These are phyloP conservation scores for Alectoris magna DNA, from an alignment of 2,797 vertebrate species.

Conservation along the genomic window DNA sequence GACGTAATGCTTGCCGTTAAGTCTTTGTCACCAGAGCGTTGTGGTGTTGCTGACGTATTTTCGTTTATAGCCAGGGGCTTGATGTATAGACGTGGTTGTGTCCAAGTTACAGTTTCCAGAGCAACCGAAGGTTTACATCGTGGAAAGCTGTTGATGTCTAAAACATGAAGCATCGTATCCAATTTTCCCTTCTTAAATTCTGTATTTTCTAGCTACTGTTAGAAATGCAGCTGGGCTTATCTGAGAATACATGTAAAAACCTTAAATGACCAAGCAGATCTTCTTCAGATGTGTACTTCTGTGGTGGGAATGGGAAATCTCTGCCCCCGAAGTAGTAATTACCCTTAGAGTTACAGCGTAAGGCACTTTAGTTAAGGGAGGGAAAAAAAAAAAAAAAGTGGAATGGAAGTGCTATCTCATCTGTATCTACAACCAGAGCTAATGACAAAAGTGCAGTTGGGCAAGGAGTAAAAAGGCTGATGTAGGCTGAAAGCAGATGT, in stretches of 20 bases:
- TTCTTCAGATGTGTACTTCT: background rate
- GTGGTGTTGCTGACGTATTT: slow-evolving; percentile 13
- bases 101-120: slow-evolving; percentile 72
- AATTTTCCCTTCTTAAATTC: slow-evolving; percentile 34
- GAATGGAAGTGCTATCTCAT: background rate
- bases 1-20: background rate
- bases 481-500: background rate
- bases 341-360: background rate
- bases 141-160: slow-evolving; percentile 28
- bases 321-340: background rate
- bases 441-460: background rate
- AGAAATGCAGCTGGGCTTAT: slow-evolving; percentile 21
- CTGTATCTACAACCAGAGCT: background rate
- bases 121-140: slow-evolving; percentile 65
- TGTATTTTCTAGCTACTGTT: slow-evolving; percentile 24
- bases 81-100: slow-evolving; percentile 45
- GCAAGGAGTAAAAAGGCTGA: background rate
- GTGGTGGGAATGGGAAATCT: background rate
- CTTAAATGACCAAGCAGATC: background rate
- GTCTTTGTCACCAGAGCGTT: background rate
- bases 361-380: background rate
- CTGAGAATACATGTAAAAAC: background rate
- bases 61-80: slow-evolving; percentile 47
- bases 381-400: background rate
- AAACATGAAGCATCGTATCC: background rate